Evolutionary conservation across 2,888 invertebrate species (phyloP), one percentile per base, ranked within the genome.

Genomic region (Rhagonycha fulva): DNA sequence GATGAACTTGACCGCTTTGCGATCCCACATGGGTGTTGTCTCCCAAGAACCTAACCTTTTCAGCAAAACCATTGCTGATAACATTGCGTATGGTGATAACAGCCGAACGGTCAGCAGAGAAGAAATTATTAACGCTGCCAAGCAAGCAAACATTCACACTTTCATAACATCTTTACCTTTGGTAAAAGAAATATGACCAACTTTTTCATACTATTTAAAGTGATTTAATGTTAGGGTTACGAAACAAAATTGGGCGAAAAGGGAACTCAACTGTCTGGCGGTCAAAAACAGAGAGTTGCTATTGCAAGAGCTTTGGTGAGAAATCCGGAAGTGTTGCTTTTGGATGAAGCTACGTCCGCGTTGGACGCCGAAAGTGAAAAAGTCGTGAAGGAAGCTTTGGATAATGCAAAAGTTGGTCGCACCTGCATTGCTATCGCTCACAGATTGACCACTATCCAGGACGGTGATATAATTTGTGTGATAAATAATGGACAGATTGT

Each of bases 371-470:
- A 95, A 87, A 96, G 95, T 86, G 97, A 97, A 89, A 94, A 93
- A 90, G 2, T n/a, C 79, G 97, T 97, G 1, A 97, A 97, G 90
- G 94, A 94, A 84, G 96, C 97, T 0, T 87, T 97, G 72, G 96
- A 97, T 86, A 90, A 91, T 73, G 97, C 96, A 0, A 93, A 94
- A 82, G 90, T 91, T 62, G 96, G 95, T 0, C 91, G 96, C 76
- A 97, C 96, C 0, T 96, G 95, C 78, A 93, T 97, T 32, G 93
- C 94, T 82, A 96, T 97, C 81, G 97, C 97, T 0, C 97, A 97
- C 87, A 90, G 97, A 74, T 89, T 97, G 68, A 94, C 95, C 74
- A 96, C 96, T 0, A 93, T 96, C 69, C 83, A 89, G 0, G 90
- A 94, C n/a, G 82, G 90, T 96, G 1, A 86, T 94, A n/a, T 76